phyloP scores from a whole-genome alignment of 2,113 vertebrate species.

The Diphyllodes magnificus region DNA sequence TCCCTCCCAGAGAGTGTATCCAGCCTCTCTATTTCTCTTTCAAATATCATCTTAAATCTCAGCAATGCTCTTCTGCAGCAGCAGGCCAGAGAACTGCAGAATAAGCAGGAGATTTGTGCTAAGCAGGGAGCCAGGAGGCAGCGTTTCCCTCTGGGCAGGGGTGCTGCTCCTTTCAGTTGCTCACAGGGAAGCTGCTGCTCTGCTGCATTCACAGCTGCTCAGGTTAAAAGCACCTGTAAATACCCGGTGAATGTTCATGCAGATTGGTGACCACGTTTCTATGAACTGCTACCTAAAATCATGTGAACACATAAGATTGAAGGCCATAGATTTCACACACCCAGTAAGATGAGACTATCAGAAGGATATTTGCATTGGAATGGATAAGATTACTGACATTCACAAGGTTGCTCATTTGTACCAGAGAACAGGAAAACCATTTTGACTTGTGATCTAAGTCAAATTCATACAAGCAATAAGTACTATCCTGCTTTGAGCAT shows the following conservation, averaged over 20 bases:
- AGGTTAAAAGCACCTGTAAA: neutral
- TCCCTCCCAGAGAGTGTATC: neutral
- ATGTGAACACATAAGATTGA: rapidly evolving
- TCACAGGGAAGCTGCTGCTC: neutral
- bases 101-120: constrained; percentile 19
- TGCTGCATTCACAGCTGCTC: neutral
- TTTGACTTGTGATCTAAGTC: neutral
- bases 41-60: neutral
- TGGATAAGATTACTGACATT: neutral
- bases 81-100: neutral
- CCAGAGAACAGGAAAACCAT: neutral
- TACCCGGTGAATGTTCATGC: neutral
- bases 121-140: neutral
- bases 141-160: neutral
- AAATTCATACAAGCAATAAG: neutral
- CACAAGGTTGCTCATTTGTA: neutral
- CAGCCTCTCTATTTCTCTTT: neutral
- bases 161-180: neutral
- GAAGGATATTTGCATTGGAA: neutral
- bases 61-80: neutral
- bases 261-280: neutral
- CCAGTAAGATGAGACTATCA: neutral
- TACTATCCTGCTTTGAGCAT: rapidly evolving
- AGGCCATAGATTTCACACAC: neutral
- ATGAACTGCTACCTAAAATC: neutral